These are phyloP conservation scores for Ochlodes sylvanus DNA, from an alignment of 2,888 invertebrate genomes.

Conservation along the genomic window DNA sequence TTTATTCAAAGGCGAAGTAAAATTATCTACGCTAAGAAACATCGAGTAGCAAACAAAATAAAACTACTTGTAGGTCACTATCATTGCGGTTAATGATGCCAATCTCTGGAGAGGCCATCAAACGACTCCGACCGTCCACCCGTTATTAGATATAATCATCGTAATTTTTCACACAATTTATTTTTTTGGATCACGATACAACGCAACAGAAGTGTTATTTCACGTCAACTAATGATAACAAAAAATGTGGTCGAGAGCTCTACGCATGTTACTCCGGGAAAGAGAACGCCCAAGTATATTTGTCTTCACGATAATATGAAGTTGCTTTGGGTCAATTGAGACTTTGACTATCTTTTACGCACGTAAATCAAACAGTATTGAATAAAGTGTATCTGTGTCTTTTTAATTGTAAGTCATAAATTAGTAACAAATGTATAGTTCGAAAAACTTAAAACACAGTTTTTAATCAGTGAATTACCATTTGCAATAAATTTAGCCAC, in stretches of 20 bases:
- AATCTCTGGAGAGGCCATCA: conserved; percentile 76
- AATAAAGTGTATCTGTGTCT: not conserved
- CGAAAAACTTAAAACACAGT: no score
- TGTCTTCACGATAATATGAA: conserved; percentile 40
- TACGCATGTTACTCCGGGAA: conserved; percentile 37
- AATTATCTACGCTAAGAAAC: conserved; percentile 36
- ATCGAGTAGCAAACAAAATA: conserved; percentile 60
- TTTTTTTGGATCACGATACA: conserved; percentile 74
- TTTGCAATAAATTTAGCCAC: no score
- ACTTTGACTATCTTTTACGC: not conserved
- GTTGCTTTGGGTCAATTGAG: conserved; percentile 34
- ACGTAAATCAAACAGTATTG: conserved; percentile 15
- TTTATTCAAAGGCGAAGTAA: conserved; percentile 12
- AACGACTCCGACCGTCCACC: conserved; percentile 67
- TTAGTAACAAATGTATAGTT: no score
- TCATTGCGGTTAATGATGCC: conserved; percentile 81
- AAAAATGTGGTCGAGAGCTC: conserved; percentile 67
- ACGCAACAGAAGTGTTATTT: conserved; percentile 69
- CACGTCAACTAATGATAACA: conserved; percentile 81
- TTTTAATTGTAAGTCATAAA: no score
- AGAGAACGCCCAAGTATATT: conserved; percentile 37
- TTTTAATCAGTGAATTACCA: no score
- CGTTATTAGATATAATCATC: conserved; percentile 83
- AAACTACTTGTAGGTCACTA: conserved; percentile 77
- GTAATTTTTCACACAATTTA: conserved; percentile 85